These are phyloP conservation scores for Galerucella pusilla DNA, from an alignment of 2,888 invertebrate genomes.

Conservation along the genomic window DNA sequence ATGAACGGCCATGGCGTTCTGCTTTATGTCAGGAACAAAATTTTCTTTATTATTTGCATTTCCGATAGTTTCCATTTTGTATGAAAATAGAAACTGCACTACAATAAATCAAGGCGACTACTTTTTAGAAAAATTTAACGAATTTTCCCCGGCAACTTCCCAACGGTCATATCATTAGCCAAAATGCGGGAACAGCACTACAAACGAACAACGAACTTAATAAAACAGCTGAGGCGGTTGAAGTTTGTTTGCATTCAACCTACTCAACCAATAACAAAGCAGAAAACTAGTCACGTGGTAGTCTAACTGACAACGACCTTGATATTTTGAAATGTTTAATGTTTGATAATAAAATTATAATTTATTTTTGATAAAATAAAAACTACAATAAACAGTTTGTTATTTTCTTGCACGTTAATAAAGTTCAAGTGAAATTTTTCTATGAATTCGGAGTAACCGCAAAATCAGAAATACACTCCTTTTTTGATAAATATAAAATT, in stretches of 20 bases:
- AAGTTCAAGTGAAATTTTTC: too few relatives aligned
- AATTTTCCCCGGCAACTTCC: conserved; percentile 25
- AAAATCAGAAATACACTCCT: too few relatives aligned
- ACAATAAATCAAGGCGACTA: background rate
- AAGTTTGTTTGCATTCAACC: conserved; percentile 22
- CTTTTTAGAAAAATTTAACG: conserved; percentile 5
- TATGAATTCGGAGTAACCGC: too few relatives aligned
- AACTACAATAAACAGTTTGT: too few relatives aligned
- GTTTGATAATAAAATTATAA: too few relatives aligned
- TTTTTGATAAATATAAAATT: too few relatives aligned
- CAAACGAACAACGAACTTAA: conserved; percentile 10
- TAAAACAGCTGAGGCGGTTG: conserved; percentile 45
- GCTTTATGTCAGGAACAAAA: conserved; percentile 64
- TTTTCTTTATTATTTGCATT: conserved; percentile 86
- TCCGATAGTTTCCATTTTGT: conserved; percentile 77
- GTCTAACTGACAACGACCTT: background rate
- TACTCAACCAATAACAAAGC: conserved; percentile 13
- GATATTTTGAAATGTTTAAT: background rate
- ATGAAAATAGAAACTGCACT: conserved; percentile 7
- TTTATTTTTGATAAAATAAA: too few relatives aligned
- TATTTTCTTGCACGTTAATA: too few relatives aligned
- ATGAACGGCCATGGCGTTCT: conserved; percentile 60
- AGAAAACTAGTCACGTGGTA: background rate
- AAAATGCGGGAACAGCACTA: conserved; percentile 27
- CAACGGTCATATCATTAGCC: conserved; percentile 33